Evolutionary conservation across 2,113 vertebrate species (phyloP).

Genomic region (Charadrius vociferus): DNA sequence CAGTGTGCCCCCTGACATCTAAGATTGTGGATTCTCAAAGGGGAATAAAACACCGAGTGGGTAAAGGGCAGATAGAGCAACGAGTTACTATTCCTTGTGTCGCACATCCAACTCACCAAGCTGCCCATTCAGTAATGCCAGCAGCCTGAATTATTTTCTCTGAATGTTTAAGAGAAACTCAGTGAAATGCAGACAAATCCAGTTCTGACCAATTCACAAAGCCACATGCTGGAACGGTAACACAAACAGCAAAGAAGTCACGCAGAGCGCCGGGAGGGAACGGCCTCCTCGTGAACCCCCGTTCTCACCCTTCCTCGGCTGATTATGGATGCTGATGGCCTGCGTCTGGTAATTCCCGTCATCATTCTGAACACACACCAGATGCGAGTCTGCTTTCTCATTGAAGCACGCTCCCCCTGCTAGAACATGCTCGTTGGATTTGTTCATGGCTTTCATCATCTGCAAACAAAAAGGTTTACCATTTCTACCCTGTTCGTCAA

Average conservation of each 20-base stretch:
- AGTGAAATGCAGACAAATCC: neutral
- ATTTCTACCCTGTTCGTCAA: neutral
- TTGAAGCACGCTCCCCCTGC: conserved; percentile 97
- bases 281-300: neutral
- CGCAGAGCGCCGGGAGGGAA: neutral
- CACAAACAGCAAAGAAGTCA: neutral
- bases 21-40: neutral
- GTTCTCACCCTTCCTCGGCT: conserved; percentile 89
- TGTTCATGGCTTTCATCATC: conserved; percentile 99
- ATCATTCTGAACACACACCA: conserved; percentile 97
- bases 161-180: neutral
- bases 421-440: conserved; percentile 98
- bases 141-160: neutral
- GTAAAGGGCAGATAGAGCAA: neutral
- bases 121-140: rapidly evolving
- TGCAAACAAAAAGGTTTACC: conserved; percentile 63
- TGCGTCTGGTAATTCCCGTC: conserved; percentile 99
- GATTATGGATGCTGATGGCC: conserved; percentile 99
- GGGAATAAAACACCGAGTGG: neutral
- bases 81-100: rapidly evolving
- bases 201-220: neutral
- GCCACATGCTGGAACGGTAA: neutral
- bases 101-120: neutral
- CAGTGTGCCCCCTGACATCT: neutral
- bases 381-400: conserved; percentile 93